phyloP scores from a whole-genome alignment of 2,797 vertebrate species.

The Sebastes vulpes region DNA sequence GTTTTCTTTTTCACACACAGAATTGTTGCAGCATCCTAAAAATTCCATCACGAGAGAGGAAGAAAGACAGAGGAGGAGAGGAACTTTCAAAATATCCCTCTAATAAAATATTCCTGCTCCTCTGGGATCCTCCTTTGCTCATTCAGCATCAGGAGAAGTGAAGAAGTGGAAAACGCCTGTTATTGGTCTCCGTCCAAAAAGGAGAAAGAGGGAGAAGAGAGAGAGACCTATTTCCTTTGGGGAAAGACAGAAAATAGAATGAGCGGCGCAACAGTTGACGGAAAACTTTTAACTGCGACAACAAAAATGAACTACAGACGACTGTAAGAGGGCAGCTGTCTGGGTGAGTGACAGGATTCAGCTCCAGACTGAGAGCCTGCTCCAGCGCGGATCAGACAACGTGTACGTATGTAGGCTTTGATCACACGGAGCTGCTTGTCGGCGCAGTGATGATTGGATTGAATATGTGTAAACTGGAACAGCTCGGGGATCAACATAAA shows the following conservation, averaged over 20 bases:
- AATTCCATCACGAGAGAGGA: conserved; percentile 70
- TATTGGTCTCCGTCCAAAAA: conserved; percentile 70
- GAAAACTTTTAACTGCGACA: conserved; percentile 75
- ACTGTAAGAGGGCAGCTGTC: conserved; percentile 73
- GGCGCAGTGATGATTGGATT: conserved; percentile 15
- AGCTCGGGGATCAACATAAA: conserved; percentile 55
- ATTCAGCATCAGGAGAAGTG: conserved; percentile 75
- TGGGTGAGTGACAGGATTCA: conserved; percentile 71
- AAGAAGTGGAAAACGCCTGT: conserved; percentile 69
- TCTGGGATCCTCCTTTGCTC: conserved; percentile 80
- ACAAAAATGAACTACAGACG: conserved; percentile 70
- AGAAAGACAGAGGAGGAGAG: conserved; percentile 67
- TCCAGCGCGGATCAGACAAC: conserved; percentile 50
- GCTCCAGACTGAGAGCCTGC: conserved; percentile 48
- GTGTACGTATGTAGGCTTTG: conserved; percentile 45
- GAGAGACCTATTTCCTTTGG: conserved; percentile 77
- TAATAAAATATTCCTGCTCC: conserved; percentile 84
- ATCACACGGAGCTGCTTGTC: conserved; percentile 56
- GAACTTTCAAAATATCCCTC: conserved; percentile 77
- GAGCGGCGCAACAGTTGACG: conserved; percentile 74
- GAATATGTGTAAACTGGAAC: conserved; percentile 66
- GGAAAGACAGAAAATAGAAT: conserved; percentile 67
- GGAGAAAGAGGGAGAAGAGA: conserved; percentile 31
- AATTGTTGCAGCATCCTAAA: conserved; percentile 73
- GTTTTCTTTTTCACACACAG: conserved; percentile 56